Percentiles rank a stretch among this genome's conserved stretches.
Evolutionary conservation across 2,888 invertebrate genomes (phyloP).

Genomic region (Amphipyra berbera): DNA sequence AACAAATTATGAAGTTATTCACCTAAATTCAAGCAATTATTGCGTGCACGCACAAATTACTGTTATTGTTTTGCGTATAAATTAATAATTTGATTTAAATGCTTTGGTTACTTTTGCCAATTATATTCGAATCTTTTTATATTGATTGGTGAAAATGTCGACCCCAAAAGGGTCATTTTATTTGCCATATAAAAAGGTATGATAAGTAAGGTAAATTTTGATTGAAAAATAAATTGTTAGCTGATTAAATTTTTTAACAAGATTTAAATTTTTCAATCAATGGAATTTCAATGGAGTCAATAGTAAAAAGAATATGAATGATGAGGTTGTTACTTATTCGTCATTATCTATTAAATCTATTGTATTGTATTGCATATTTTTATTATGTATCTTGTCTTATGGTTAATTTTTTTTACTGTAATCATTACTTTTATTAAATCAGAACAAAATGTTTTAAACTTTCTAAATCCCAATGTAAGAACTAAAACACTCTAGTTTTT

Average conservation of each 20-base stretch:
- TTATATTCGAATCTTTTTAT: slow-evolving; percentile 9
- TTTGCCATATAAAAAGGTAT: slow-evolving; percentile 1
- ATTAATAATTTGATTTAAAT: slow-evolving; percentile 32
- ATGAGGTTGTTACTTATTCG: no score
- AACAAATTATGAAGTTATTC: slow-evolving; percentile 47
- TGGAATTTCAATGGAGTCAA: no score
- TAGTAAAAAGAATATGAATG: no score
- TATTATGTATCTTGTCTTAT: no score
- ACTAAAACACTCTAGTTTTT: background rate
- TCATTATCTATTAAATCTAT: no score
- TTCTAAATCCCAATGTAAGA: background rate
- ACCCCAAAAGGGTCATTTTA: slow-evolving; percentile 2
- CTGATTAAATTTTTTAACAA: no score
- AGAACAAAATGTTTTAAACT: background rate
- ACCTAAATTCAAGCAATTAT: slow-evolving; percentile 43
- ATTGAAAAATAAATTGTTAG: no score
- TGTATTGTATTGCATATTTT: no score
- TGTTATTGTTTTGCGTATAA: slow-evolving; percentile 24
- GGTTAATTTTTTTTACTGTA: no score
- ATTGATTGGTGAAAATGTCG: slow-evolving; percentile 8
- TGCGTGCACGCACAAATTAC: slow-evolving; percentile 27
- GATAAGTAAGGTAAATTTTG: no score
- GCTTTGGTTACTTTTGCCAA: slow-evolving; percentile 19
- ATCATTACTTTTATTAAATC: background rate
- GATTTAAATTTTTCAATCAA: no score